Evolutionary conservation across 1,140 invertebrate genomes (phyloP).

Genomic region (Trachymyrmex cornetzi): DNA sequence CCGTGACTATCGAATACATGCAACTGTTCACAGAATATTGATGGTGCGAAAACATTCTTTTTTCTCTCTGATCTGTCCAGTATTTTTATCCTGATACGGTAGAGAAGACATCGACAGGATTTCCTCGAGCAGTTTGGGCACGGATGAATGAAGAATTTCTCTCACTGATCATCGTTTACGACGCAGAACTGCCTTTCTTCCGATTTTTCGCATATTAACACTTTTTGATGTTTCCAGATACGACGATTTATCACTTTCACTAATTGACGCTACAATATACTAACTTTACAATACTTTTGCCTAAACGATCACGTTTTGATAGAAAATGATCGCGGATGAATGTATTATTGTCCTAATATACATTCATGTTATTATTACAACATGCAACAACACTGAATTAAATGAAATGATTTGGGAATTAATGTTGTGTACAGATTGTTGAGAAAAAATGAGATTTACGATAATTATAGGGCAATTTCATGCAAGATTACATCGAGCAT

Average conservation of each 20-base stretch:
- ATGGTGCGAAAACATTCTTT: neutral
- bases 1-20: conserved; percentile 10
- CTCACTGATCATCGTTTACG: conserved; percentile 4
- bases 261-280: neutral
- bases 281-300: neutral
- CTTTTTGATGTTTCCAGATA: conserved; percentile 8
- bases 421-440: neutral
- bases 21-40: conserved; percentile 13
- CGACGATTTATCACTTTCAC: conserved; percentile 31
- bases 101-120: conserved; percentile 37
- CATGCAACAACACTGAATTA: neutral
- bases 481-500: neutral
- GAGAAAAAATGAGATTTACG: conserved; percentile 3
- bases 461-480: conserved; percentile 26
- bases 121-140: conserved; percentile 43
- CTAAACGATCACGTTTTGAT: neutral
- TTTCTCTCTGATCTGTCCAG: neutral
- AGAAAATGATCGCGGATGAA: neutral
- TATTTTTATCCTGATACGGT: conserved; percentile 42
- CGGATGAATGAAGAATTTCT: conserved; percentile 55
- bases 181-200: conserved; percentile 21
- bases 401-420: conserved; percentile 11
- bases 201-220: conserved; percentile 30
- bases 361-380: neutral
- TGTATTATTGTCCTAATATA: neutral